These are phyloP conservation scores for Naso thynnoides DNA, from an alignment of 2,797 vertebrate genomes.

Conservation along the genomic window DNA sequence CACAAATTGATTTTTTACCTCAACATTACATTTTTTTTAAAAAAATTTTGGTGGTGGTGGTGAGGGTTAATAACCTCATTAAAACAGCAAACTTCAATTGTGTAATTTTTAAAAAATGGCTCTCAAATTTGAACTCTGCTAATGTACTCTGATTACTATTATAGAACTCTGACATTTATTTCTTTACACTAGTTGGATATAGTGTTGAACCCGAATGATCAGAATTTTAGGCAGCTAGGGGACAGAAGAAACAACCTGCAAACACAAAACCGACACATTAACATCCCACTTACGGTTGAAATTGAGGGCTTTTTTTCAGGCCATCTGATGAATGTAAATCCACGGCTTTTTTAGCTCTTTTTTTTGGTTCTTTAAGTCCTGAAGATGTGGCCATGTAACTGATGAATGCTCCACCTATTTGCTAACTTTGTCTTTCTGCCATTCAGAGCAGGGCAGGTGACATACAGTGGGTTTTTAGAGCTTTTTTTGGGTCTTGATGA, in stretches of 20 bases:
- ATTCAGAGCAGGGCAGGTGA: neutral
- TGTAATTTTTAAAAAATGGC: no score
- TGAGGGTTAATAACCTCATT: neutral
- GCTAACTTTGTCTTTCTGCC: no score
- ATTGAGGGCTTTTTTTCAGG: neutral
- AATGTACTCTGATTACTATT: neutral
- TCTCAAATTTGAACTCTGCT: neutral
- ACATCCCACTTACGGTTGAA: no score
- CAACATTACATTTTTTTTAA: neutral
- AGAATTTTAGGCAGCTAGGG: neutral
- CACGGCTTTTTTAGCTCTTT: neutral
- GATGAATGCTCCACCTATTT: neutral
- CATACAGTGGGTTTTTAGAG: neutral
- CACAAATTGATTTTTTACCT: neutral
- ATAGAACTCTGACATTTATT: neutral
- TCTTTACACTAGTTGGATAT: no score
- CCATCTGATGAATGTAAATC: neutral
- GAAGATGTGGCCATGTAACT: neutral
- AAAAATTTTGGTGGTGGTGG: no score
- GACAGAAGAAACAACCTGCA: no score
- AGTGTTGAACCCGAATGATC: no score
- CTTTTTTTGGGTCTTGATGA: no score
- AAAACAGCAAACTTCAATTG: neutral
- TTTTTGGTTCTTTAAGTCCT: neutral
- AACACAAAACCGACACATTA: no score